Evolutionary conservation across 2,888 invertebrate genomes (phyloP).

Genomic region (Chloroclystis v-ata): DNA sequence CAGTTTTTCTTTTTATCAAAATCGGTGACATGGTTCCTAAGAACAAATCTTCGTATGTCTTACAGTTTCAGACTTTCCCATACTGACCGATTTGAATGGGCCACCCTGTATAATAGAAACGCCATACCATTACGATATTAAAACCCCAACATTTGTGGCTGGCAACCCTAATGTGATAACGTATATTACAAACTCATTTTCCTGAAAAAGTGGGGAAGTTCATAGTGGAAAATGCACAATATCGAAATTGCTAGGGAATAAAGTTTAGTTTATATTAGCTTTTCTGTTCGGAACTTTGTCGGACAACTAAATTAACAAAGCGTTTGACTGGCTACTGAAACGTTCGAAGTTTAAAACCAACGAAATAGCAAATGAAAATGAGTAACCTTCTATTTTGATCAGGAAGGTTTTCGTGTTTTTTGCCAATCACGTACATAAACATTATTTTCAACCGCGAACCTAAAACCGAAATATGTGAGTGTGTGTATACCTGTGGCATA

Average conservation of each 20-base stretch:
- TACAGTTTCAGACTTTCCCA: too few species aligned
- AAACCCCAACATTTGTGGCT: conserved; percentile 42
- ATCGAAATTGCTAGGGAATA: conserved; percentile 5
- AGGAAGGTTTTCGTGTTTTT: too few species aligned
- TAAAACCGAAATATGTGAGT: too few species aligned
- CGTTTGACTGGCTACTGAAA: not conserved
- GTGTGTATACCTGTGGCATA: too few species aligned
- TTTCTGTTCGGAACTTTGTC: not conserved
- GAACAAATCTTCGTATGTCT: too few species aligned
- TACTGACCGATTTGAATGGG: too few species aligned
- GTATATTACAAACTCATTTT: conserved; percentile 55
- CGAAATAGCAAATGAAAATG: too few species aligned
- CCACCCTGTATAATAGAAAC: conserved; percentile 1
- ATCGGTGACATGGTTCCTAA: too few species aligned
- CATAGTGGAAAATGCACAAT: conserved; percentile 13
- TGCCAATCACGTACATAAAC: not conserved
- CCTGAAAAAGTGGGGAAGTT: conserved; percentile 34
- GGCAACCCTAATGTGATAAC: conserved; percentile 42
- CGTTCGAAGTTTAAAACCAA: not conserved
- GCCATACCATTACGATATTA: conserved; percentile 35
- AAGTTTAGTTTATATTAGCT: not conserved
- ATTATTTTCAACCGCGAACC: too few species aligned
- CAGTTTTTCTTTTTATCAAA: too few species aligned
- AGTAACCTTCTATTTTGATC: too few species aligned
- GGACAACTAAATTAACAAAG: not conserved